Conservation (phyloP, 2,888 invertebrate species). For the Athetis lepigone region DNA sequence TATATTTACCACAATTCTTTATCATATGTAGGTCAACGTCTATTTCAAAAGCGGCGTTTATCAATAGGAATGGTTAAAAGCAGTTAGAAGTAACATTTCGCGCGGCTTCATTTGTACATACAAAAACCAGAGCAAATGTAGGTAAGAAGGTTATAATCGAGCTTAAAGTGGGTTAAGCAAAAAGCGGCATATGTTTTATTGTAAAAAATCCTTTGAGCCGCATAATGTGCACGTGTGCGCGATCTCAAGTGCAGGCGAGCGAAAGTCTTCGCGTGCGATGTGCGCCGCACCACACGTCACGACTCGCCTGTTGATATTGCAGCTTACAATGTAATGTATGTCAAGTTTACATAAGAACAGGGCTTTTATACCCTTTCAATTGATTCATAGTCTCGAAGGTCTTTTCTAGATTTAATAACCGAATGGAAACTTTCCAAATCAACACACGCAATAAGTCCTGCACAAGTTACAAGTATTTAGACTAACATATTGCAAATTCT, state of each 20-base stretch:
- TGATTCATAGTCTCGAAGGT: neutral
- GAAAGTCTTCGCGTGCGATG: slow-evolving; percentile 76
- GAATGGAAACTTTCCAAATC: neutral
- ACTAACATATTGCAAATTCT: slow-evolving; percentile 9
- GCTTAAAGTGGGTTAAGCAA: slow-evolving; percentile 90
- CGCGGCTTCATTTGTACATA: slow-evolving; percentile 78
- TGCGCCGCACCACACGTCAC: slow-evolving; percentile 62
- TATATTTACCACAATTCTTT: neutral
- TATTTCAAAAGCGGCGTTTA: slow-evolving; percentile 29
- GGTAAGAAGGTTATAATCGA: slow-evolving; percentile 90
- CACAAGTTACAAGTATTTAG: slow-evolving; percentile 16
- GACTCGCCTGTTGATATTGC: slow-evolving; percentile 40
- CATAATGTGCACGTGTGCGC: slow-evolving; percentile 87
- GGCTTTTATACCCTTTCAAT: neutral
- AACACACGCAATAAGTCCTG: neutral
- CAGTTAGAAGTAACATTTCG: slow-evolving; percentile 62
- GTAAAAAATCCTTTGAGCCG: slow-evolving; percentile 87
- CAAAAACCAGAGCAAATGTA: slow-evolving; percentile 88
- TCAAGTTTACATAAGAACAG: neutral
- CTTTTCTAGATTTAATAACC: neutral
- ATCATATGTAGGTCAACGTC: slow-evolving; percentile 45
- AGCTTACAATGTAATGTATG: slow-evolving; percentile 11
- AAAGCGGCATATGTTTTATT: slow-evolving; percentile 90
- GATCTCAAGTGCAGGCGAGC: slow-evolving; percentile 78
- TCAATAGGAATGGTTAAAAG: slow-evolving; percentile 59